A percentile compares a stretch with the other conserved stretches of the same genome.
phyloP scores from a whole-genome alignment of 1,140 invertebrate species.

The Drosophila mauritiana region DNA sequence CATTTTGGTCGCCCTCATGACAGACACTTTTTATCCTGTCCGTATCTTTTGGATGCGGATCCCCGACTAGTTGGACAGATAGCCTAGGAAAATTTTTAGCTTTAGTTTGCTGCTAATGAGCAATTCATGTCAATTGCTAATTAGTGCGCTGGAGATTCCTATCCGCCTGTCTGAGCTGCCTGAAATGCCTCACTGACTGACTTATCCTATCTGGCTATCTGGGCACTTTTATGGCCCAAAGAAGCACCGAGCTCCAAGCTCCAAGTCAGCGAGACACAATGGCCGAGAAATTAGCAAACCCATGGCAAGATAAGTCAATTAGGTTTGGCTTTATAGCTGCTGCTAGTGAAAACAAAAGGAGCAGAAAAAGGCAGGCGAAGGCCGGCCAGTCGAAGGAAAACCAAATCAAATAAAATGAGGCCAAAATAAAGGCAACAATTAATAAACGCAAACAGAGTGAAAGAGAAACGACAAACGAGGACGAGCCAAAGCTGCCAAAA shows the following conservation, averaged over 20 bases:
- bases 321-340: conserved; percentile 83
- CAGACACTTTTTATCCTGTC: conserved; percentile 41
- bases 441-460: conserved; percentile 76
- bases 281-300: conserved; percentile 80
- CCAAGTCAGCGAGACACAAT: conserved; percentile 58
- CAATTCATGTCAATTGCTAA: conserved; percentile 84
- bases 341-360: conserved; percentile 62
- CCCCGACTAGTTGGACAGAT: conserved; percentile 35
- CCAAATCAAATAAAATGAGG: conserved; percentile 82
- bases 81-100: conserved; percentile 63
- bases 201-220: conserved; percentile 60
- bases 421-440: conserved; percentile 80
- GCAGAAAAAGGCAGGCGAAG: conserved; percentile 43
- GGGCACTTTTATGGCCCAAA: conserved; percentile 73
- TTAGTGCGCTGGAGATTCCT: conserved; percentile 80
- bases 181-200: conserved; percentile 59
- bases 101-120: conserved; percentile 82
- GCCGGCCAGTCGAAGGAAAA: conserved; percentile 54
- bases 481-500: conserved; percentile 60
- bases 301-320: conserved; percentile 83
- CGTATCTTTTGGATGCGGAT: conserved; percentile 39
- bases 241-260: conserved; percentile 3
- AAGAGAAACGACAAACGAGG: conserved; percentile 50
- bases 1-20: background rate
- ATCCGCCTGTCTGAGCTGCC: conserved; percentile 66